Percentiles rank a stretch among this genome's conserved stretches.
Evolutionary conservation across 37 sponge, comb jelly and placozoan genomes (phyloP).

Genomic region (Diacarnus erythraeanus): DNA sequence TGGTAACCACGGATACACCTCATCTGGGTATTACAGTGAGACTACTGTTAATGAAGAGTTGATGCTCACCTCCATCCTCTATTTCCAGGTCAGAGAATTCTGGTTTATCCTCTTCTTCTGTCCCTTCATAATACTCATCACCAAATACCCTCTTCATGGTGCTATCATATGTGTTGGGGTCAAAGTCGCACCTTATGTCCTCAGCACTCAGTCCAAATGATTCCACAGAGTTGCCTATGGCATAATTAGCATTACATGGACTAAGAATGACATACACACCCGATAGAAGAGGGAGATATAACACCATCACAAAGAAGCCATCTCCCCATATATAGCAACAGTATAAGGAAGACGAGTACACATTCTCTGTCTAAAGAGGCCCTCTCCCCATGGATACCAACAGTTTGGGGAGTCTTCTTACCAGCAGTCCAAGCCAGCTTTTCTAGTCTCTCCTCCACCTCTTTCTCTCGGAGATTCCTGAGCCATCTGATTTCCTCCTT

Average conservation of each 20-base stretch:
- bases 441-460: constrained; percentile 82
- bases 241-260: too few relatives aligned
- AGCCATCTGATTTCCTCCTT: constrained; percentile 83
- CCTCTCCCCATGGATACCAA: too few relatives aligned
- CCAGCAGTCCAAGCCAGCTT: constrained; percentile 55
- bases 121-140: constrained; percentile 62
- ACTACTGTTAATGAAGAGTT: too few relatives aligned
- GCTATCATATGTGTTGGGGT: constrained; percentile 79
- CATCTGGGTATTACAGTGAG: too few relatives aligned
- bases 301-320: too few relatives aligned
- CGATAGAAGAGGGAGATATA: too few relatives aligned
- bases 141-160: constrained; percentile 69
- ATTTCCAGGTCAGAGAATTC: constrained; percentile 75
- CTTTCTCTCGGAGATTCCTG: constrained; percentile 89
- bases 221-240: constrained; percentile 55
- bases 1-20: constrained; percentile 19
- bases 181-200: constrained; percentile 86
- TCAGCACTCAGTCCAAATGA: constrained; percentile 71
- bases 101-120: constrained; percentile 65
- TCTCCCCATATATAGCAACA: too few relatives aligned
- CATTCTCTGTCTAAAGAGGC: too few relatives aligned
- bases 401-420: too few relatives aligned
- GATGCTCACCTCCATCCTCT: background rate
- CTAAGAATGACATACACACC: too few relatives aligned
- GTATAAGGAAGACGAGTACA: too few relatives aligned